phyloP scores from a whole-genome alignment of 2,797 vertebrate genomes.

The Ibycter americanus region DNA sequence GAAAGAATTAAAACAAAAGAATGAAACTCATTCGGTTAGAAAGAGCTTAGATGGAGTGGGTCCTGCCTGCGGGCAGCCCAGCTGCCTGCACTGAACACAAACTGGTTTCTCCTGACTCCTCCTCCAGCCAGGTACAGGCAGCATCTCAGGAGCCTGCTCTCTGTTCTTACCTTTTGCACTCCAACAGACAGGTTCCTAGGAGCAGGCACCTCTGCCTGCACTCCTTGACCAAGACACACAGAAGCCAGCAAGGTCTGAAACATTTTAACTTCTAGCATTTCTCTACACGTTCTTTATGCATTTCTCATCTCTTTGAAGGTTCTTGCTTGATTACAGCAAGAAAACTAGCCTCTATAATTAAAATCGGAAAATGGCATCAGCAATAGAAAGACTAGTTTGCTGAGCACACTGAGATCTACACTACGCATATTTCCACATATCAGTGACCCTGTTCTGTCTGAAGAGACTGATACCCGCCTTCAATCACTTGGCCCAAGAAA shows the following conservation, averaged over 20 bases:
- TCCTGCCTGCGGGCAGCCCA: background rate
- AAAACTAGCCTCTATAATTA: background rate
- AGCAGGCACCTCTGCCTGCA: background rate
- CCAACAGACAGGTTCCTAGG: background rate
- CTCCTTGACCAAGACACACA: background rate
- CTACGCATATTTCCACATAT: rapidly evolving
- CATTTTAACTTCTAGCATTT: background rate
- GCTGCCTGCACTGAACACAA: background rate
- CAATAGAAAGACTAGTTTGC: background rate
- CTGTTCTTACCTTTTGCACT: background rate
- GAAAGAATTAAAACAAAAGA: background rate
- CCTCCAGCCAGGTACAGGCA: background rate
- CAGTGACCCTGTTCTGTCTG: background rate
- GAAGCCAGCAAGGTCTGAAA: background rate
- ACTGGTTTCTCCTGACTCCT: background rate
- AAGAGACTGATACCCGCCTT: background rate
- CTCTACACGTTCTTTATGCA: background rate
- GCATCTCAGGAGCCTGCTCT: background rate
- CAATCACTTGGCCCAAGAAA: background rate
- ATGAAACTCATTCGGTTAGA: background rate
- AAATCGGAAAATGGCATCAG: background rate
- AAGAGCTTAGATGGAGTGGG: background rate
- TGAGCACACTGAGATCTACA: background rate
- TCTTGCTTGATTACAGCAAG: background rate
- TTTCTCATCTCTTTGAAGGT: background rate